Base-by-base conservation (phyloP, 1,140 invertebrate species). In the Orchestia grillus region DNA sequence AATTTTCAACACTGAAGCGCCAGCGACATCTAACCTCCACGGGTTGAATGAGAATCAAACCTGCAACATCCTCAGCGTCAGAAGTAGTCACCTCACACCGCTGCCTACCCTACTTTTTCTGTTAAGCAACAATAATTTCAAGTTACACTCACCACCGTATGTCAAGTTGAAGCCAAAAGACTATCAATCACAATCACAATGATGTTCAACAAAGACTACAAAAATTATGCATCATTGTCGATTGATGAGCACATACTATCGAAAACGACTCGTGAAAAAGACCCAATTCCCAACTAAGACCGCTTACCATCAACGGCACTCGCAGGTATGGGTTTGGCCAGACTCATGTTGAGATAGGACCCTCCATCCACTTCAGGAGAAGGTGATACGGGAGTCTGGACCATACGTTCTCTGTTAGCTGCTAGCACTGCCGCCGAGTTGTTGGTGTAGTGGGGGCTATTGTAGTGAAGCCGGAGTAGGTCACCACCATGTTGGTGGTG, bases 291-390 rank as follows among this genome's bases (percentile, higher is more conserved):
- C 11, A 15, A 23, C 62, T 36, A 77, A 15, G 1, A 1, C 28
- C 28, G 1, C 44, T 94, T 94, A 94, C 92, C 92, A 44, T 94
- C 92, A n/a, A 40, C 44, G 40, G 44, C 44, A 40, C 44, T 47
- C 41, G 43, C 40, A n/a, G 92, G 92, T 40, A 94, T 94, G 44
- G 92, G 92, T 47, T 94, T 94, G 44, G 92, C 4, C 41, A 94
- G 92, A 11, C 8, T 47, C 92, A 94, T 94, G 92, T 94, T 47
- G 43, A 94, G 44, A 44, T 94, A 94, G 23, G 36, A 42, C 6
- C 43, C 92, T 11, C 36, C 40, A 0, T 94, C 92, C 0, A n/a
- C 40, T 45, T 45, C 92, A 11, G 41, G 41, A 94, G 41, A n/a
- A 44, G 92, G 92, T 8, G 92, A 94, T 36, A 44, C 41, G 41